phyloP scores from a whole-genome alignment of 2,888 invertebrate species.

The Monoplex corrugatus region DNA sequence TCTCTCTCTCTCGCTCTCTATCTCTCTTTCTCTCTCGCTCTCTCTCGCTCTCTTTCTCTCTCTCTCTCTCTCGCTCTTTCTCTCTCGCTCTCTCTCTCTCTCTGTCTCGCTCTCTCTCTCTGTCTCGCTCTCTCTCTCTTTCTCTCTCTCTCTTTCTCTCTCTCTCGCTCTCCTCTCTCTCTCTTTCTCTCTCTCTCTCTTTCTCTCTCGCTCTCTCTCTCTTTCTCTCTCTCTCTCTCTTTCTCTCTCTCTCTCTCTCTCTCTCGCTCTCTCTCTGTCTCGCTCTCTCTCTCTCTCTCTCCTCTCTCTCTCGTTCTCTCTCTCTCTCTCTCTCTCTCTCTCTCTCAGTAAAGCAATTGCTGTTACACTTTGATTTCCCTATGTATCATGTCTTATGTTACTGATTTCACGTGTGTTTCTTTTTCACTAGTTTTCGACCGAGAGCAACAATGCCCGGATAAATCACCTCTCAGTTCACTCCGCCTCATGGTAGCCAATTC shows the following conservation, averaged over 20 bases:
- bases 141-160: no score
- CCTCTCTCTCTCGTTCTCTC: neutral
- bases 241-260: neutral
- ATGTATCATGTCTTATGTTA: no score
- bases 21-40: neutral
- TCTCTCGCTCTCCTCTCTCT: neutral
- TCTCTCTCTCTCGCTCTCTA: neutral
- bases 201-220: neutral
- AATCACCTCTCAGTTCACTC: no score
- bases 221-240: neutral
- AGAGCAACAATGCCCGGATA: no score
- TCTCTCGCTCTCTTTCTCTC: neutral
- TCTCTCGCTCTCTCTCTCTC: neutral
- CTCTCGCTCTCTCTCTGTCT: neutral
- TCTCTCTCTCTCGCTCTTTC: neutral
- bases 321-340: neutral
- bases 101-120: neutral
- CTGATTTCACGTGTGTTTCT: no score
- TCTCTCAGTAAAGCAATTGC: no score
- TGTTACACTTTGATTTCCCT: no score
- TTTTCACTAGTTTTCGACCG: no score
- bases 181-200: neutral
- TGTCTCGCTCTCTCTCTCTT: neutral
- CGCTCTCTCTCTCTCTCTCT: neutral
- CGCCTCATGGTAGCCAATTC: no score